phyloP scores from a whole-genome alignment of 2,113 vertebrate genomes.

The Colossoma macropomum region DNA sequence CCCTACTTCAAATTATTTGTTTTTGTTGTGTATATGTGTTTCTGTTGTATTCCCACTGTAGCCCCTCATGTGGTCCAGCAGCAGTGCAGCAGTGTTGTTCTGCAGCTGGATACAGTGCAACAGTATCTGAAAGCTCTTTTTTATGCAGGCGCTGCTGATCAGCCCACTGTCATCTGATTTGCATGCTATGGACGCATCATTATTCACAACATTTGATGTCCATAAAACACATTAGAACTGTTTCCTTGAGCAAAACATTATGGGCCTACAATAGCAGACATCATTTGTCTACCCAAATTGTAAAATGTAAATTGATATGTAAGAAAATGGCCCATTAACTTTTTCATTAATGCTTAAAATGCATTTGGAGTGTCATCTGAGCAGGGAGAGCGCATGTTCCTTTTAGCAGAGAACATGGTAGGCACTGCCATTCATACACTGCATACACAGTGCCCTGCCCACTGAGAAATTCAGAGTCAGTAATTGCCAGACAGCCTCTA shows the following conservation, averaged over 20 bases:
- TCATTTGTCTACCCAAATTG: constrained; percentile 97
- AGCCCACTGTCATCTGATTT: constrained; percentile 89
- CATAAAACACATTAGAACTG: constrained; percentile 99
- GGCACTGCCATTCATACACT: constrained; percentile 20
- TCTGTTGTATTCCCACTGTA: background rate
- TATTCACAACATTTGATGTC: constrained; percentile 98
- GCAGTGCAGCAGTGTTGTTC: constrained; percentile 22
- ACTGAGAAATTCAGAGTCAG: background rate
- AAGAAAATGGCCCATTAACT: constrained; percentile 99
- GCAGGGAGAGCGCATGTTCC: constrained; percentile 76
- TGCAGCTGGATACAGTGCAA: constrained; percentile 59
- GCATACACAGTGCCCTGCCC: constrained; percentile 22
- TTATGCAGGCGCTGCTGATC: constrained; percentile 89
- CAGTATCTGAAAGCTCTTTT: constrained; percentile 81
- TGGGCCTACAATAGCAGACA: constrained; percentile 90
- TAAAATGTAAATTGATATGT: constrained; percentile 99
- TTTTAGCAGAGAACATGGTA: constrained; percentile 52
- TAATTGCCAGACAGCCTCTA: background rate
- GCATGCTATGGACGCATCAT: constrained; percentile 95
- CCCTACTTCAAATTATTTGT: background rate
- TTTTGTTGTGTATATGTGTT: constrained; percentile 19
- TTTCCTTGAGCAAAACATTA: constrained; percentile 93
- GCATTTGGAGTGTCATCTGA: constrained; percentile 90
- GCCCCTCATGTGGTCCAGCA: constrained; percentile 6
- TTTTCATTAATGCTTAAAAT: constrained; percentile 99